Conservation (phyloP, 2,113 vertebrate genomes). For the Crotalus helleri region DNA sequence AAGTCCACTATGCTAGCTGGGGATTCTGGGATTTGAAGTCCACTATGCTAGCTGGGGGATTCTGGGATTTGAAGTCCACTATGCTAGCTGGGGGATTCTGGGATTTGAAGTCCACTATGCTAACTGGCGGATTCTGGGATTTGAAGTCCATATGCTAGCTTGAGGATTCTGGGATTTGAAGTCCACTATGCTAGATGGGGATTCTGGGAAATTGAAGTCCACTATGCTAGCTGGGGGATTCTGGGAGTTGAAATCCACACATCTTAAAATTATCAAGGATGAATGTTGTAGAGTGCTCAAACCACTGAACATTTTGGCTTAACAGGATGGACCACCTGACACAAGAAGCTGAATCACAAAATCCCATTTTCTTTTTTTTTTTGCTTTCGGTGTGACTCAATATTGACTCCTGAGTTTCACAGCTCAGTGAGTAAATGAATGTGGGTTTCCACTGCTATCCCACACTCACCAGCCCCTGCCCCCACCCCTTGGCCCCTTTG, state of each 20-base stretch:
- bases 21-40: too few relatives aligned
- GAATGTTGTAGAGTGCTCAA: background rate
- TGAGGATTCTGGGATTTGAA: background rate
- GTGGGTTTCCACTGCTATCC: background rate
- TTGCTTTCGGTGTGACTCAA: background rate
- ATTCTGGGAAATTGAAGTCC: background rate
- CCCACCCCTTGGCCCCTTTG: background rate
- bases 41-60: too few relatives aligned
- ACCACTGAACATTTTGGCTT: background rate
- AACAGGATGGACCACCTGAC: background rate
- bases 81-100: background rate
- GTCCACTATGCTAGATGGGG: background rate
- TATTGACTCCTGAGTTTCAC: background rate
- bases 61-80: background rate
- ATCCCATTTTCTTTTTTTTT: background rate
- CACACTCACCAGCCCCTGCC: rapidly evolving
- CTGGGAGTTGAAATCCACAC: background rate
- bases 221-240: background rate
- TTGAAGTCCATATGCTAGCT: background rate
- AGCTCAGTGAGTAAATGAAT: background rate
- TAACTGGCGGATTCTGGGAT: too few relatives aligned
- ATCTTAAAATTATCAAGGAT: background rate
- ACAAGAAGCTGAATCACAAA: background rate
- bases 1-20: too few relatives aligned
- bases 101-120: too few relatives aligned